Evolutionary conservation across 64 coral and sea anemone genomes (phyloP).

Genomic region (Stichodactyla helianthus): DNA sequence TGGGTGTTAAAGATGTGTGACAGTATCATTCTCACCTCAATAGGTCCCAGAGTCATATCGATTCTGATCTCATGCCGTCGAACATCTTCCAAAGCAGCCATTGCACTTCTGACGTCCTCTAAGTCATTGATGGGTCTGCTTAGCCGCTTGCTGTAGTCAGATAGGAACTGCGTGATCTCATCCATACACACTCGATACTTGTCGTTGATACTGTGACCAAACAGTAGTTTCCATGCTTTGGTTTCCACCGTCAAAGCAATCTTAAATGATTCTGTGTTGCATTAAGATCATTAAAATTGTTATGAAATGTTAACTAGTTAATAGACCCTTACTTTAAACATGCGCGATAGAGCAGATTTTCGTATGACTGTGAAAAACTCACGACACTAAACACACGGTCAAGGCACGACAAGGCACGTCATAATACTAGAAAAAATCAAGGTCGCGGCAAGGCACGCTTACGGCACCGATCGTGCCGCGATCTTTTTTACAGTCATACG

Average conservation of each 20-base stretch:
- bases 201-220: constrained; percentile 82
- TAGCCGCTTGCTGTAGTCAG: constrained; percentile 68
- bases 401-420: too few species aligned
- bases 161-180: constrained; percentile 81
- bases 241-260: constrained; percentile 72
- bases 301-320: too few species aligned
- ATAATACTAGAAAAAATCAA: too few species aligned
- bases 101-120: constrained; percentile 82
- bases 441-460: too few species aligned
- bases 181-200: constrained; percentile 85
- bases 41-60: constrained; percentile 84
- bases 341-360: too few species aligned
- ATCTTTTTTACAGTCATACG: too few species aligned
- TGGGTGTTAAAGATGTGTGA: background rate
- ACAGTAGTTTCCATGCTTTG: constrained; percentile 79
- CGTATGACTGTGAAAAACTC: too few species aligned
- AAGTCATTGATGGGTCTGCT: constrained; percentile 83
- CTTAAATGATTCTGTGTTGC: constrained; percentile 66
- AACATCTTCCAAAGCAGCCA: constrained; percentile 86
- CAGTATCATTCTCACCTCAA: constrained; percentile 51
- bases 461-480: too few species aligned
- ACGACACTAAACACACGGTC: too few species aligned
- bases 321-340: too few species aligned
- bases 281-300: background rate
- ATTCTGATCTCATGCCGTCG: constrained; percentile 86